Evolutionary conservation across 2,113 vertebrate species (phyloP).

Genomic region (Seriola quinqueradiata): DNA sequence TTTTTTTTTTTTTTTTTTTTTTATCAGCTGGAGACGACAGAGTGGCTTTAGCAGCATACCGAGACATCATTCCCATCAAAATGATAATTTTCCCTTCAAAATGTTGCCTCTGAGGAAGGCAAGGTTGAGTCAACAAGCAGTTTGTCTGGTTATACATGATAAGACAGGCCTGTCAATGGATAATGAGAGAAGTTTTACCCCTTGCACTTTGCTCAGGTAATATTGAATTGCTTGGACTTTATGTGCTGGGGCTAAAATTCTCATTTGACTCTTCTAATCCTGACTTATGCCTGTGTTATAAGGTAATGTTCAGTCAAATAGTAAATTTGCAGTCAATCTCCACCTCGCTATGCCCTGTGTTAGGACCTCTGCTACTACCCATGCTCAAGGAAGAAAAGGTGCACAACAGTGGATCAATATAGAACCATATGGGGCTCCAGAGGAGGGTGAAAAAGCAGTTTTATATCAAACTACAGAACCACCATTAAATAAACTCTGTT

Average conservation of each 20-base stretch:
- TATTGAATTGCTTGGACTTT: constrained; percentile 40
- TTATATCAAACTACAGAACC: constrained; percentile 14
- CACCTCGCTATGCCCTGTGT: not conserved
- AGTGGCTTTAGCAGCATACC: constrained; percentile 54
- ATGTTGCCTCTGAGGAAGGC: constrained; percentile 68
- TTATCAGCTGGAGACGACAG: constrained; percentile 63
- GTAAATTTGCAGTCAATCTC: constrained; percentile 31
- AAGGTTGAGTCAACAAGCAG: constrained; percentile 77
- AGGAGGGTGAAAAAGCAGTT: constrained; percentile 13
- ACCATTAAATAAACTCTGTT: constrained; percentile 21
- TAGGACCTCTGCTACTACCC: constrained; percentile 5
- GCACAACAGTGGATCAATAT: constrained; percentile 17
- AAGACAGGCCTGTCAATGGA: constrained; percentile 61
- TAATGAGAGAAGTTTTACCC: constrained; percentile 68
- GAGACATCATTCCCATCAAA: constrained; percentile 76
- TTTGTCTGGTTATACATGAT: constrained; percentile 77
- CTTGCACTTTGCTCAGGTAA: constrained; percentile 52
- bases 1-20: constrained; percentile 30
- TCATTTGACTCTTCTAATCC: constrained; percentile 48
- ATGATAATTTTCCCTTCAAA: constrained; percentile 72
- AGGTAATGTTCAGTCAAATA: constrained; percentile 6
- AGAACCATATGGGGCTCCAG: constrained; percentile 1
- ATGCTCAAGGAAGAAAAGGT: not conserved
- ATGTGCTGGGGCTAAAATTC: constrained; percentile 34
- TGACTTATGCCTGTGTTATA: constrained; percentile 24